Base-by-base conservation (phyloP, 2,797 vertebrate species). In the Natrix natrix region DNA sequence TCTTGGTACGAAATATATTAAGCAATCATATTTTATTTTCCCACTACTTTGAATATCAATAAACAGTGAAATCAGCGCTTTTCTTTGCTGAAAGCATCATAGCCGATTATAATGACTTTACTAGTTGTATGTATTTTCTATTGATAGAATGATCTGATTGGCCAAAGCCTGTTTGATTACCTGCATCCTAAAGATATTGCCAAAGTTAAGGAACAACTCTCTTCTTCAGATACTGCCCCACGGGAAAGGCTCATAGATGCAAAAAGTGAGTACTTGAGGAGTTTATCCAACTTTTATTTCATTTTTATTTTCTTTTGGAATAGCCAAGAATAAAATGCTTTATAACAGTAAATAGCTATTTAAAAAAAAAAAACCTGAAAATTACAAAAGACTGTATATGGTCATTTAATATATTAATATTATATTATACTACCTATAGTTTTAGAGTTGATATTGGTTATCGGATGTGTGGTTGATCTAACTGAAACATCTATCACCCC, bases 191-290 rank as follows among this genome's bases (percentile, higher is more conserved):
- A 99, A 98, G 99, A 99, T 97, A 99, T 99, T 28, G 99, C 99
- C 98, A 99, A 99, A 98, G 99, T 99, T 93, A 99, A 99, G 97
- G 99, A 99, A 96, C 99, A 99, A 97, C 98, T 99, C 94, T 99
- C 99, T 12, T 99, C 99, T 2, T 99, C 99, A 0, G 99, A 99
- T 93, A 99, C 99, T 0, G 99, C 99, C 0, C 99, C 99, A 1
- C 97, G 99, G 93, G 99, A 99, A 95, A 97, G 99, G 94, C 99
- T 99, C 96, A 99, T 99, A 90, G 99, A 99, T 93, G 99, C 99
- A 93, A 99, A 99, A 98, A 99, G 99, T 99, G 98, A 98, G 98
- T 97, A 16, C 12, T 60, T 88, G 6, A 13, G 24, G 16, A 54
- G 24, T 91, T 86, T 16, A 12, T 86, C 55, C 22, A 88, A 14